phyloP scores from a whole-genome alignment of 2,888 invertebrate species.

The Sarcophaga rosellei region DNA sequence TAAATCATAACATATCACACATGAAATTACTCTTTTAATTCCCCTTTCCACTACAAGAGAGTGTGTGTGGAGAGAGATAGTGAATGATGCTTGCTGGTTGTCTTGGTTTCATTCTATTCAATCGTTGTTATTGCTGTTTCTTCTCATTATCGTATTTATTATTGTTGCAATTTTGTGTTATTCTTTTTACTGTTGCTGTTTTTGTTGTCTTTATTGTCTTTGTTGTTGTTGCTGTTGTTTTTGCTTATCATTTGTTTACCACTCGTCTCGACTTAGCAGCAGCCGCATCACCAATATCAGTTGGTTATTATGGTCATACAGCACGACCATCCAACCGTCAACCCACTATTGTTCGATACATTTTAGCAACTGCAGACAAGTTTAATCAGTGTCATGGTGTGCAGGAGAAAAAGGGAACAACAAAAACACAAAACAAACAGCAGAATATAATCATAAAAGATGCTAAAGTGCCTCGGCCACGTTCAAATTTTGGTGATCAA shows the following conservation, averaged over 20 bases:
- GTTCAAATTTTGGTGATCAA: too few species aligned
- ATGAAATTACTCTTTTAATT: background rate
- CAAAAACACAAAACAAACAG: background rate
- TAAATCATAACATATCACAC: background rate
- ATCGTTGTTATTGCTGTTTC: slow-evolving; percentile 25
- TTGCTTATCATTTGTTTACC: slow-evolving; percentile 66
- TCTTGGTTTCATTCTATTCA: slow-evolving; percentile 21
- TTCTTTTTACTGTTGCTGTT: background rate
- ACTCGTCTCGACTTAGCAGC: slow-evolving; percentile 17
- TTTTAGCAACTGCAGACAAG: slow-evolving; percentile 54
- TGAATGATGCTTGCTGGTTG: slow-evolving; percentile 24
- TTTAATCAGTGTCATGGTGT: slow-evolving; percentile 68
- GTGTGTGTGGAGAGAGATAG: background rate
- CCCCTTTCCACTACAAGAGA: background rate
- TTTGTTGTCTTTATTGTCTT: background rate
- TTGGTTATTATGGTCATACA: background rate
- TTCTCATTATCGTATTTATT: slow-evolving; percentile 22
- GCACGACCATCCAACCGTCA: too few species aligned
- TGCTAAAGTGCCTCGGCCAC: too few species aligned
- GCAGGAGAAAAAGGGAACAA: slow-evolving; percentile 30
- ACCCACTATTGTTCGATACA: background rate
- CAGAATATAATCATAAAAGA: slow-evolving; percentile 44
- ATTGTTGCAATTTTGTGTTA: slow-evolving; percentile 17
- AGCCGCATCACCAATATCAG: too few species aligned
- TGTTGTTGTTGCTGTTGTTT: slow-evolving; percentile 10